Evolutionary conservation across 2,797 vertebrate species (phyloP).

Genomic region (Sylvia borin): DNA sequence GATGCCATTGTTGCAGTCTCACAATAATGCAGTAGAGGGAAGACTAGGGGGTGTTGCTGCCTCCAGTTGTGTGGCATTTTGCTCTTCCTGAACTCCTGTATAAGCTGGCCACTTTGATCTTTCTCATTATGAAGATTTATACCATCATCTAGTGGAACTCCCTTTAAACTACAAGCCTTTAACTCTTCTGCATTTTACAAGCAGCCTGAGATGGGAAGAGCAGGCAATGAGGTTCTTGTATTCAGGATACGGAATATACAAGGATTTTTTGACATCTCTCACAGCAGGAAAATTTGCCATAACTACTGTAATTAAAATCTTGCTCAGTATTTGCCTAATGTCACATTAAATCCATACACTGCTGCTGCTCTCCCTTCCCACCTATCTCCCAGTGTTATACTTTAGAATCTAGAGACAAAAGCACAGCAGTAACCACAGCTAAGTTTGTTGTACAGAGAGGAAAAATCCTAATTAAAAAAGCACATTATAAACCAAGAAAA

Average conservation of each 20-base stretch:
- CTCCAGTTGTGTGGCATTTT: constrained; percentile 53
- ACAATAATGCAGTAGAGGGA: not conserved
- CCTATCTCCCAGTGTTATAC: not conserved
- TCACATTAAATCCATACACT: not conserved
- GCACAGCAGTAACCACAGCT: not conserved
- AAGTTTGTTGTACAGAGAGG: not conserved
- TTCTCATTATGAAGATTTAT: constrained; percentile 72
- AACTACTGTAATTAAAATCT: constrained; percentile 15
- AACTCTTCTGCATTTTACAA: not conserved
- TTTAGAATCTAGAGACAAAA: not conserved
- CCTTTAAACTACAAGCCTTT: constrained; percentile 56
- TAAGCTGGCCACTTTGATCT: not conserved
- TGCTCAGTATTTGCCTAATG: constrained; percentile 9
- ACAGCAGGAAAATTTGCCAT: constrained; percentile 26
- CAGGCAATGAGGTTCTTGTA: not conserved
- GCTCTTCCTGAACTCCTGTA: not conserved
- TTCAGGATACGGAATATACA: constrained; percentile 55
- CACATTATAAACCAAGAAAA: not conserved
- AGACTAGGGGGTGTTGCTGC: not conserved
- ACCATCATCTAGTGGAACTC: constrained; percentile 79
- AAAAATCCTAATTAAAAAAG: not conserved
- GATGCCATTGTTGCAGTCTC: not conserved
- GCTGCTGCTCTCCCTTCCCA: not conserved
- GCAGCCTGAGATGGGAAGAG: not conserved
- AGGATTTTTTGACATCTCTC: constrained; percentile 32